Conservation (phyloP, 2,797 vertebrate species). For the Sebastes cheni region DNA sequence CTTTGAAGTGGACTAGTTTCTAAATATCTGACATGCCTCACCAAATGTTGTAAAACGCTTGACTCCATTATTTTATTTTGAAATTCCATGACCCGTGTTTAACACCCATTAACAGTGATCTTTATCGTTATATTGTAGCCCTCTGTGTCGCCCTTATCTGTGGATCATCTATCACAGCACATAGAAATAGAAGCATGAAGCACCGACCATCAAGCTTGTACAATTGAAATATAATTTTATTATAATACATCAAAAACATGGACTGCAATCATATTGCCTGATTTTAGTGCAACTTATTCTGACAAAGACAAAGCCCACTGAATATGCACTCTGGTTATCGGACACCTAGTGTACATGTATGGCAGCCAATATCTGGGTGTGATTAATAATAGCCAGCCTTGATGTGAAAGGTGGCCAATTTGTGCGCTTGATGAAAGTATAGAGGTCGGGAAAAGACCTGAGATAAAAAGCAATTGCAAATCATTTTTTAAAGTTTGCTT, state of each 20-base stretch:
- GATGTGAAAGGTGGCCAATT: conserved; percentile 1
- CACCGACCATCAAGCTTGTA: not conserved
- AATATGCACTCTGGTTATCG: conserved; percentile 16
- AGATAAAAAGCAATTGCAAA: conserved; percentile 31
- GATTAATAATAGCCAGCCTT: conserved; percentile 24
- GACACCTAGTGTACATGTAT: not conserved
- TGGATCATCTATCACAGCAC: not conserved
- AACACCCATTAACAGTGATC: not conserved
- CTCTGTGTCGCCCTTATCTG: not conserved
- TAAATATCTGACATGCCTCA: not conserved
- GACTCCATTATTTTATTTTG: not conserved
- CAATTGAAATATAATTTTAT: conserved; percentile 67
- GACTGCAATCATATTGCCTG: conserved; percentile 21
- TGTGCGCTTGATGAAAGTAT: conserved; percentile 46
- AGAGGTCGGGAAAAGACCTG: not conserved
- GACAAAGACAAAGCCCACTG: conserved; percentile 24
- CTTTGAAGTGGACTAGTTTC: not conserved
- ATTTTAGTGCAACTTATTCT: not conserved
- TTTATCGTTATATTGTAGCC: not conserved
- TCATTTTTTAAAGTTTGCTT: not conserved
- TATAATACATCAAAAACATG: conserved; percentile 68
- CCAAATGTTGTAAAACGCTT: not conserved
- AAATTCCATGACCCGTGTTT: not conserved
- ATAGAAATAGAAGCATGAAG: not conserved
- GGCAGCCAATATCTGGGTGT: not conserved